Evolutionary conservation across 2,797 vertebrate species (phyloP), one percentile per base, ranked within the genome.

Genomic region (Otus scops): DNA sequence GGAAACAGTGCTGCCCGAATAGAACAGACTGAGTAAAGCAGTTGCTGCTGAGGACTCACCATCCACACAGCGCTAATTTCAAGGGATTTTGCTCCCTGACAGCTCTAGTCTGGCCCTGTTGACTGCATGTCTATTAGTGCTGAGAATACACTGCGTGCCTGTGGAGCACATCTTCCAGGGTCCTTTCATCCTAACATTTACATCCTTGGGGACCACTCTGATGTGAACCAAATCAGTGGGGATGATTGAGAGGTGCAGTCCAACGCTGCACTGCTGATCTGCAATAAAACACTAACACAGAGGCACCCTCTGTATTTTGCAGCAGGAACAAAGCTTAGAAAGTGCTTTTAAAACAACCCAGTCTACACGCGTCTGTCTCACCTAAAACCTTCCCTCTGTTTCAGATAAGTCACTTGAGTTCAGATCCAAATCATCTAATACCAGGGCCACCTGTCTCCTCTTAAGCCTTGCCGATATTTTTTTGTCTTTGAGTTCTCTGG

Each of bases 101-200:
- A 79, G 56, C 85, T 69, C 45, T 32, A 15, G 38, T 47, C 73
- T 86, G 64, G 28, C 32, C 2, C 7, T 41, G 59, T 6, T 70
- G 51, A 57, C 41, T 34, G 65, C 5, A 6, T 4, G 28, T 34
- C 57, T 68, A 2, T 71, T 30, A 56, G 75, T 28, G 32, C 64
- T 80, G 90, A 48, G 59, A 84, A 32, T 22, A 26, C 16, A 1
- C 23, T 17, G 32, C 0, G 0, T 61, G n/a, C 53, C 79, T 84
- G 45, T 32, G 73, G 57, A 92, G 43, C n/a, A 15, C 48, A 14
- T 50, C 85, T 63, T 45, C 43, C 77, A 61, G 64, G 4, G 32
- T 14, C 2, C 0, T 12, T 79, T 59, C 39, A 60, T 67, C 64
- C 67, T 65, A 23, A 2, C 0, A 0, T 30, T 63, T 56, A 13